Conservation (phyloP, 1,140 invertebrate species). For the Zaprionus taronus region DNA sequence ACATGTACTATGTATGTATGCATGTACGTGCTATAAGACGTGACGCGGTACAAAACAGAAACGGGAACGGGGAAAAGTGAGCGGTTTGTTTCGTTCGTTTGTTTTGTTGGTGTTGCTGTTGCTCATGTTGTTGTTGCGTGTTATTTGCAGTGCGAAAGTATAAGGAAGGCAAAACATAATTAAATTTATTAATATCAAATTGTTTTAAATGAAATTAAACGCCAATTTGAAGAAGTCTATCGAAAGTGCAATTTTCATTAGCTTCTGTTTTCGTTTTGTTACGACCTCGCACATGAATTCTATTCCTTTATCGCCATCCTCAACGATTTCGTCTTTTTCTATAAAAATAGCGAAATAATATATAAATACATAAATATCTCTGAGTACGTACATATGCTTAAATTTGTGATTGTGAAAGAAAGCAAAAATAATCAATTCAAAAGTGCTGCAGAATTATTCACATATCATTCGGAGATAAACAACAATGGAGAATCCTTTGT, state of each 20-base stretch:
- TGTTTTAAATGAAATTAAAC: slow-evolving; percentile 29
- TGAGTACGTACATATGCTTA: slow-evolving; percentile 7
- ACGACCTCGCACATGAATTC: slow-evolving; percentile 41
- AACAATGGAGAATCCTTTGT: slow-evolving; percentile 7
- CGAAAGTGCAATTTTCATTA: slow-evolving; percentile 23
- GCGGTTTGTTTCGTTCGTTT: slow-evolving; percentile 20
- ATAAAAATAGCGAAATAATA: slow-evolving; percentile 45
- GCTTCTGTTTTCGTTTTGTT: slow-evolving; percentile 12
- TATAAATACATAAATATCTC: slow-evolving; percentile 5
- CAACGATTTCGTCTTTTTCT: slow-evolving; percentile 22
- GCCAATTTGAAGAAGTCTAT: slow-evolving; percentile 19
- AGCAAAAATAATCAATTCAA: slow-evolving; percentile 22
- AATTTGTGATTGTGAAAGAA: slow-evolving; percentile 30
- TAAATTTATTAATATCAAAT: slow-evolving; percentile 57
- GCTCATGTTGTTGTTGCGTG: slow-evolving; percentile 33
- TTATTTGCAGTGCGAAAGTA: slow-evolving; percentile 40
- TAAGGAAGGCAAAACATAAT: slow-evolving; percentile 45
- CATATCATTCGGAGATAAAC: slow-evolving; percentile 20
- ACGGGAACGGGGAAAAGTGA: slow-evolving; percentile 49
- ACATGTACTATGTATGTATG: not conserved
- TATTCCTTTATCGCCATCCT: slow-evolving; percentile 36
- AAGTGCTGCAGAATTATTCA: slow-evolving; percentile 29
- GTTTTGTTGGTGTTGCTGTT: slow-evolving; percentile 1
- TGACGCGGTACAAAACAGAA: slow-evolving; percentile 43
- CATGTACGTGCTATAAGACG: slow-evolving; percentile 27